Percentiles rank a stretch among this genome's conserved stretches.
Evolutionary conservation across 2,888 invertebrate genomes (phyloP).

Genomic region (Cryptus armator): DNA sequence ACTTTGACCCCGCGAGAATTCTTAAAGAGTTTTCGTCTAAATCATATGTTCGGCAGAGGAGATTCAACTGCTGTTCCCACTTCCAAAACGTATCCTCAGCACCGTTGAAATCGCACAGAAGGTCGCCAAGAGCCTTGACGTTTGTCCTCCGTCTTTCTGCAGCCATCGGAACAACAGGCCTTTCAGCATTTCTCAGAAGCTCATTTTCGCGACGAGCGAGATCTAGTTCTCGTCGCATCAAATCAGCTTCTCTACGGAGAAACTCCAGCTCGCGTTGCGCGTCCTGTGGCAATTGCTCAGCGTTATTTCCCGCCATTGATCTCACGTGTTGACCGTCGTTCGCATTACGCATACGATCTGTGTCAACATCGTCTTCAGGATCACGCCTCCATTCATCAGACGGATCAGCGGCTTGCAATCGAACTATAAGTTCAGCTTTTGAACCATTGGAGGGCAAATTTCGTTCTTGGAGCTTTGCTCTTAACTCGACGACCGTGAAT

Average conservation of each 20-base stretch:
- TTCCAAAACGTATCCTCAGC: constrained; percentile 33
- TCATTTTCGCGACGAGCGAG: constrained; percentile 14
- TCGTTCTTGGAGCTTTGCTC: not conserved
- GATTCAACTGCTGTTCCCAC: constrained; percentile 54
- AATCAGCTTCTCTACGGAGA: constrained; percentile 16
- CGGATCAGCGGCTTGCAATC: not conserved
- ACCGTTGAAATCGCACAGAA: constrained; percentile 52
- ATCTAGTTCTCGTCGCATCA: constrained; percentile 18
- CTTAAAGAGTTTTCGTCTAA: constrained; percentile 39
- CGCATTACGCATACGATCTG: too few species aligned
- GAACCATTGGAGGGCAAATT: not conserved
- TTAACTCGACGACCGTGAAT: not conserved
- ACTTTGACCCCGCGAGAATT: constrained; percentile 53
- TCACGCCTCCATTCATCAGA: not conserved
- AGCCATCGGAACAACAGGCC: too few species aligned
- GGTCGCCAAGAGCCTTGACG: constrained; percentile 45
- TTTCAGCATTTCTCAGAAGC: not conserved
- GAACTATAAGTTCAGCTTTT: not conserved
- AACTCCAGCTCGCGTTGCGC: constrained; percentile 26
- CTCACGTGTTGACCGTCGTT: too few species aligned
- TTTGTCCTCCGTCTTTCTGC: not conserved
- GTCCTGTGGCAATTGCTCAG: too few species aligned
- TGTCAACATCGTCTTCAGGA: not conserved
- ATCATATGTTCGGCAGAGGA: constrained; percentile 40
- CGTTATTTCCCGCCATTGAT: too few species aligned